These are phyloP conservation scores for Drosophila melanocephala DNA, from an alignment of 2,888 invertebrate species.

Conservation along the genomic window DNA sequence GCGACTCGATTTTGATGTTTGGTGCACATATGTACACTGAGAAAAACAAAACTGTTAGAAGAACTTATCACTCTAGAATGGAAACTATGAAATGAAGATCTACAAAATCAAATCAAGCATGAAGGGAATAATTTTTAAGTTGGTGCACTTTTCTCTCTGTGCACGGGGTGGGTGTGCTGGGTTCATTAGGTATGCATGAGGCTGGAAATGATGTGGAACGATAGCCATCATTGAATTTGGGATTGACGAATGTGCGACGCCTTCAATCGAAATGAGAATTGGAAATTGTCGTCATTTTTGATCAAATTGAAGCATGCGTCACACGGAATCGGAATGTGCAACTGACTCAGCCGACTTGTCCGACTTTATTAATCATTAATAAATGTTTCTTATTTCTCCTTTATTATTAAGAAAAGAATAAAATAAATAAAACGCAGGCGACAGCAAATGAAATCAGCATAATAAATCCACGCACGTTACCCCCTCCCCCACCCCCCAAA, in stretches of 20 bases:
- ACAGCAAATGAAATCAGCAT: conserved; percentile 67
- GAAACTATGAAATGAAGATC: background rate
- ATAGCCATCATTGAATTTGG: conserved; percentile 51
- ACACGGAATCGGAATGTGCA: conserved; percentile 10
- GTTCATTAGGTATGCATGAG: conserved; percentile 66
- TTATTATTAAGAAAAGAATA: conserved; percentile 58
- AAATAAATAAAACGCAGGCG: conserved; percentile 45
- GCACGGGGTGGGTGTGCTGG: conserved; percentile 7
- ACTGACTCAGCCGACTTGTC: conserved; percentile 56
- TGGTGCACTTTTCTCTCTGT: background rate
- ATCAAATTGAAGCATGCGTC: conserved; percentile 34
- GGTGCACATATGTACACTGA: conserved; percentile 5
- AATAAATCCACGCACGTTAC: conserved; percentile 63
- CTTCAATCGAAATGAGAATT: conserved; percentile 31
- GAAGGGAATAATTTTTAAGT: background rate
- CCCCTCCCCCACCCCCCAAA: background rate
- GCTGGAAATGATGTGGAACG: conserved; percentile 55
- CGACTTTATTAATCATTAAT: conserved; percentile 64
- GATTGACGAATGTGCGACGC: conserved; percentile 54
- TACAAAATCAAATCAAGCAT: background rate
- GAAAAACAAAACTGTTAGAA: background rate
- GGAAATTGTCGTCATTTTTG: conserved; percentile 7
- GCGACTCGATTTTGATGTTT: conserved; percentile 17
- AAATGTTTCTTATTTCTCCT: conserved; percentile 39
- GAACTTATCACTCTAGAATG: background rate